These are phyloP conservation scores for Argyra leucocephala DNA, from an alignment of 2,888 invertebrate species.

Conservation along the genomic window DNA sequence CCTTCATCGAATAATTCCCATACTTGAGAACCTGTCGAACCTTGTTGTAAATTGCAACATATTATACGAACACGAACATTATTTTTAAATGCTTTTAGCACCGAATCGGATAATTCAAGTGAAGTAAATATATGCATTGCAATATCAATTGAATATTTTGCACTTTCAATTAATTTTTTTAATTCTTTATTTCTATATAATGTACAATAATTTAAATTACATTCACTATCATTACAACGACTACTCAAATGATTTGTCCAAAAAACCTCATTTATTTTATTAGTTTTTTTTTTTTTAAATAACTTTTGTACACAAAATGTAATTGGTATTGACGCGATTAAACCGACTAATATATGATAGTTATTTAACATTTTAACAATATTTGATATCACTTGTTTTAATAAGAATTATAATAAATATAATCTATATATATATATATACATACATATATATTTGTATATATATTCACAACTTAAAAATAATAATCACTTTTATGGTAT, in stretches of 20 bases:
- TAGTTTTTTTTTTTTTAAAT: neutral
- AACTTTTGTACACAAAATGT: neutral
- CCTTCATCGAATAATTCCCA: conserved; percentile 23
- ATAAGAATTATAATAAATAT: too few species aligned
- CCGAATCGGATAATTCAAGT: conserved; percentile 24
- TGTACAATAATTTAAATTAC: neutral
- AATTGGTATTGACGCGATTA: neutral
- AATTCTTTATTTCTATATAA: neutral
- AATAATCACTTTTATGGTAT: too few species aligned
- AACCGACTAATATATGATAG: neutral
- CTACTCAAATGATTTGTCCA: conserved; percentile 8
- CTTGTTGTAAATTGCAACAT: conserved; percentile 33
- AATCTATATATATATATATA: too few species aligned
- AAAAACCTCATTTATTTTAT: neutral
- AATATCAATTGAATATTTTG: conserved; percentile 34
- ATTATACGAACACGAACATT: conserved; percentile 33
- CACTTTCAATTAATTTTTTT: conserved; percentile 26
- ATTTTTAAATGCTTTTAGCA: conserved; percentile 29
- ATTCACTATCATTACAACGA: neutral
- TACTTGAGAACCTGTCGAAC: conserved; percentile 28
- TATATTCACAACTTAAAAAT: too few species aligned
- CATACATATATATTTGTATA: too few species aligned
- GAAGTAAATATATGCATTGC: conserved; percentile 37
- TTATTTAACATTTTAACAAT: neutral
- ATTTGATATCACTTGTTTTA: too few species aligned